These are phyloP conservation scores for Spisula subtruncata DNA, from an alignment of 2,888 invertebrate genomes.

Conservation along the genomic window DNA sequence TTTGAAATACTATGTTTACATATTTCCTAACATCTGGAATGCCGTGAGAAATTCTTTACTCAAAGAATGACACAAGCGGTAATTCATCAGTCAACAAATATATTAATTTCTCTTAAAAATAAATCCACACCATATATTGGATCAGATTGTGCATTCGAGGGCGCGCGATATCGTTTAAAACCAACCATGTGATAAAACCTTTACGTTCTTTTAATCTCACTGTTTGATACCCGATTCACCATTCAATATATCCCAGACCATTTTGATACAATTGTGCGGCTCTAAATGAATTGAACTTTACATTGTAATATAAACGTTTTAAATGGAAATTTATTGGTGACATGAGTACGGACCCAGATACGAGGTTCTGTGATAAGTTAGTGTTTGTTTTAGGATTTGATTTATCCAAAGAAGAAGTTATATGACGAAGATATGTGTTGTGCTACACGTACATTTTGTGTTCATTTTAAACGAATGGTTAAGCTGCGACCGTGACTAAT, in stretches of 20 bases:
- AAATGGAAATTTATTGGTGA: too few relatives aligned
- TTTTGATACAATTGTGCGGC: conserved; percentile 14
- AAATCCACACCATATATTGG: not conserved
- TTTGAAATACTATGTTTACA: not conserved
- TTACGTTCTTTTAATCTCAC: not conserved
- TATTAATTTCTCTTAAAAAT: not conserved
- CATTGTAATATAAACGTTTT: not conserved
- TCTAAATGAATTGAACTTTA: not conserved
- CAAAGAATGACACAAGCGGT: not conserved
- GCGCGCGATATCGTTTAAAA: conserved; percentile 8
- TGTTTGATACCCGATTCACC: not conserved
- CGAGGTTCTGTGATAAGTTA: too few relatives aligned
- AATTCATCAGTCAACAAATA: not conserved
- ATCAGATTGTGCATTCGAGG: conserved; percentile 1
- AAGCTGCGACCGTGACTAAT: too few relatives aligned
- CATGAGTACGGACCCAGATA: too few relatives aligned
- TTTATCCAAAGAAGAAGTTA: too few relatives aligned
- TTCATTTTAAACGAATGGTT: too few relatives aligned
- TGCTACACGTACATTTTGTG: too few relatives aligned
- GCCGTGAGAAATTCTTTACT: not conserved
- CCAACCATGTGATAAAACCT: not conserved
- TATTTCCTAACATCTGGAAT: not conserved
- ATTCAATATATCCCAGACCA: not conserved
- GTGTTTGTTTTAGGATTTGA: too few relatives aligned
- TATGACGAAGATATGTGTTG: too few relatives aligned